Evolutionary conservation across 2,888 invertebrate genomes (phyloP).

Genomic region (Rhimphoctona megacephalus): DNA sequence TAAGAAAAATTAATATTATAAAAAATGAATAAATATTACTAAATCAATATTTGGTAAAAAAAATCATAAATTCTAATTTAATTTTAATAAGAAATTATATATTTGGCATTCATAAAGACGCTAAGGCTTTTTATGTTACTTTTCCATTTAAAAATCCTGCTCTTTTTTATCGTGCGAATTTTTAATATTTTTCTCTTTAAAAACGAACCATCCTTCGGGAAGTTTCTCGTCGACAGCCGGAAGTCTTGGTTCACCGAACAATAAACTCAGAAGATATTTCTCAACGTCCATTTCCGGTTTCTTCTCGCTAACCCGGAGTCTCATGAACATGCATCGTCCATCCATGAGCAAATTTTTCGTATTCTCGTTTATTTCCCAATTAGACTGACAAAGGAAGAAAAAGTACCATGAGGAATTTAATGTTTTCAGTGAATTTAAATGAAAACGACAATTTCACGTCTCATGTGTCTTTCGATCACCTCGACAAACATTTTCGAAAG

Average conservation of each 20-base stretch:
- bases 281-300: slow-evolving; percentile 78
- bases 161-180: neutral
- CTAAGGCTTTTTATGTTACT: neutral
- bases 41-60: neutral
- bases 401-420: neutral
- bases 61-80: neutral
- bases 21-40: neutral
- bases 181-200: neutral
- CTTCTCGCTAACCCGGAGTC: slow-evolving; percentile 76
- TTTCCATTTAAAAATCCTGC: neutral
- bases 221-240: slow-evolving; percentile 72
- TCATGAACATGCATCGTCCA: slow-evolving; percentile 80
- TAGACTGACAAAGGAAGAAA: slow-evolving; percentile 70
- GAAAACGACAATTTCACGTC: neutral
- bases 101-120: too few relatives aligned
- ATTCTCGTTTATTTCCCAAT: slow-evolving; percentile 76
- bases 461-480: slow-evolving; percentile 68
- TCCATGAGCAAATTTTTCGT: slow-evolving; percentile 77
- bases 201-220: slow-evolving; percentile 78
- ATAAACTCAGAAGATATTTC: slow-evolving; percentile 75
- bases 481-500: slow-evolving; percentile 77
- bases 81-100: too few relatives aligned
- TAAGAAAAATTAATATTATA: neutral
- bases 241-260: slow-evolving; percentile 78
- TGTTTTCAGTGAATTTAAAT: neutral